Percentiles rank a stretch among this genome's conserved stretches.
phyloP scores from a whole-genome alignment of 2,797 vertebrate genomes.

The Melanotaenia parkinsoni region DNA sequence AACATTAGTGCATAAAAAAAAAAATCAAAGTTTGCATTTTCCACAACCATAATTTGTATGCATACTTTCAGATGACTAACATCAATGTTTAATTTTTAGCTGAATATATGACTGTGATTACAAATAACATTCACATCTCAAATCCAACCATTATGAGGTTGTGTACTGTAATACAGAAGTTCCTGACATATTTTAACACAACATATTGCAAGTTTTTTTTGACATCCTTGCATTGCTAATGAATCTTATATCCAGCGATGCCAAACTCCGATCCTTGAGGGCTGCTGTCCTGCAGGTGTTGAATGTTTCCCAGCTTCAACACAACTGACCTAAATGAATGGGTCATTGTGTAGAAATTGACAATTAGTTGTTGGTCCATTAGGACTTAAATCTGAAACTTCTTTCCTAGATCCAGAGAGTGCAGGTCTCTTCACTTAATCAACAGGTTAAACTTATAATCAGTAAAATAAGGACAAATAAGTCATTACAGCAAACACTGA shows the following conservation, averaged over 20 bases:
- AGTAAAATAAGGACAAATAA: slow-evolving; percentile 43
- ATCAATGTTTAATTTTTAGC: no score
- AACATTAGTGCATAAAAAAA: neutral
- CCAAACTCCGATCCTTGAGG: no score
- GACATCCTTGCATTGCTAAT: neutral
- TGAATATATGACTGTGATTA: neutral
- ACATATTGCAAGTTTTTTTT: neutral
- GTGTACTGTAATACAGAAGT: neutral
- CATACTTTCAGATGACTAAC: neutral
- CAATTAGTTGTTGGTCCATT: no score
- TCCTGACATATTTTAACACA: neutral
- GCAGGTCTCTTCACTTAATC: neutral
- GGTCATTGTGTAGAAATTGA: no score
- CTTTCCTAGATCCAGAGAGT: neutral
- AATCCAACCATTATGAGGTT: neutral
- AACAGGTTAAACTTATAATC: slow-evolving; percentile 27
- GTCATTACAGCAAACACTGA: slow-evolving; percentile 19
- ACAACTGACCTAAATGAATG: no score
- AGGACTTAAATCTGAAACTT: no score
- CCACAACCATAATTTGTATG: neutral
- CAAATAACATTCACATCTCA: neutral
- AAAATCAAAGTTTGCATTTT: neutral
- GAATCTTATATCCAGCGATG: neutral
- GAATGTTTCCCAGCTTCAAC: no score
- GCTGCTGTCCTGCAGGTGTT: no score